A percentile compares a stretch with the other conserved stretches of the same genome.
Evolutionary conservation across 2,888 invertebrate genomes (phyloP).

Genomic region (Hofmannophila pseudospretella): DNA sequence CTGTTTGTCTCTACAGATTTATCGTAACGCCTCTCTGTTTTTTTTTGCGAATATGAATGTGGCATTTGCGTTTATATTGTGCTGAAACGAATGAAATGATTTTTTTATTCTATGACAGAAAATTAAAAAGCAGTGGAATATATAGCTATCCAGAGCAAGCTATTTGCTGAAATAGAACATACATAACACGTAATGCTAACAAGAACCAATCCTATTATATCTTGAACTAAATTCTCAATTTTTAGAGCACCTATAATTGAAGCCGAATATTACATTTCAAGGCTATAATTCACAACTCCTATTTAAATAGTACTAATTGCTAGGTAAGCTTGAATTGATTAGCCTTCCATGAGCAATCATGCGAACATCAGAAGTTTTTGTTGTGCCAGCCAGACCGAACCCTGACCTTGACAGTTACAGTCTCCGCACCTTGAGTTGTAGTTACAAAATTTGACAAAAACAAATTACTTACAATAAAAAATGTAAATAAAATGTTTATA

Average conservation of each 20-base stretch:
- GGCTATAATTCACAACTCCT: neutral
- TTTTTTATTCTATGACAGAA: no score
- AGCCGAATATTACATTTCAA: conserved; percentile 20
- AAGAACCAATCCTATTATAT: no score
- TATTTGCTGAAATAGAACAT: no score
- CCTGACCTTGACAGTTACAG: conserved; percentile 49
- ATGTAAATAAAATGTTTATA: no score
- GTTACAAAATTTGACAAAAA: conserved; percentile 45
- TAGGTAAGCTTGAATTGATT: conserved; percentile 16
- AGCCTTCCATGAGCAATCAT: conserved; percentile 30
- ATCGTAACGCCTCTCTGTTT: conserved; percentile 51
- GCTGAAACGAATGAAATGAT: no score
- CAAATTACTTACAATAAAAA: no score
- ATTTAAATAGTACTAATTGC: conserved; percentile 12
- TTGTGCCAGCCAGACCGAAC: conserved; percentile 30
- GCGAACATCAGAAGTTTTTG: conserved; percentile 37
- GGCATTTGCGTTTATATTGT: no score
- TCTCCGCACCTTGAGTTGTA: conserved; percentile 51
- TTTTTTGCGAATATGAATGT: conserved; percentile 48
- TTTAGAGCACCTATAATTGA: no score
- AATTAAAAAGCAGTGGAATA: no score
- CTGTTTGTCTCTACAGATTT: conserved; percentile 57
- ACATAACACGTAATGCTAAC: no score
- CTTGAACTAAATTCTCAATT: no score
- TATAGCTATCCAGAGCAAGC: no score